Conservation (phyloP, 2,113 vertebrate genomes). For the Saccopteryx bilineata region DNA sequence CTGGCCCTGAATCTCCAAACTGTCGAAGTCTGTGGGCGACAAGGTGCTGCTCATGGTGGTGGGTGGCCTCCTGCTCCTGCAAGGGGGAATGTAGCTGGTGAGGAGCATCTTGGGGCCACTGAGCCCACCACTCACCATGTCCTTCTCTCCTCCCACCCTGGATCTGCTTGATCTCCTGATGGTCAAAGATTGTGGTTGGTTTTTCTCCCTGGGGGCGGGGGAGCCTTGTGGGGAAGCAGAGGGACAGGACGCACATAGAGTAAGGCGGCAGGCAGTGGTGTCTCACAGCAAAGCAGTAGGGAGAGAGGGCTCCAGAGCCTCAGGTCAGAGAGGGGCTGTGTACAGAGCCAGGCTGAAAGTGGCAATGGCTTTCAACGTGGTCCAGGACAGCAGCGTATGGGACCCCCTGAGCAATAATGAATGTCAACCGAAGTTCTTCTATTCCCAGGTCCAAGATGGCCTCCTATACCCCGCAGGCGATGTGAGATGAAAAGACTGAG, state of each 20-base stretch:
- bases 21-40: slow-evolving; percentile 96
- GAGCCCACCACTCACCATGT: background rate
- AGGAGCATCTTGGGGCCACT: background rate
- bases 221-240: background rate
- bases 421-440: background rate
- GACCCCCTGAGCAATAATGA: background rate
- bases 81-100: background rate
- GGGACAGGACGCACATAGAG: background rate
- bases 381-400: background rate
- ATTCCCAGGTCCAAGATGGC: background rate
- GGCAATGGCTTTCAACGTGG: background rate
- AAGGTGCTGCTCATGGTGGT: slow-evolving; percentile 95
- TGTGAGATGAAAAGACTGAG: slow-evolving; percentile 21
- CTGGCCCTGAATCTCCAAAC: slow-evolving; percentile 97
- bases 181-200: background rate
- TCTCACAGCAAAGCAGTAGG: background rate
- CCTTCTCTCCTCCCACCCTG: background rate
- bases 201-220: background rate
- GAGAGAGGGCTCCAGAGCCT: background rate
- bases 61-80: slow-evolving; percentile 86
- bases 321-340: background rate
- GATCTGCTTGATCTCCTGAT: background rate
- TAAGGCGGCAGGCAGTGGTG: background rate
- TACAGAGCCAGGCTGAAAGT: background rate
- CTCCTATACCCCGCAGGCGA: background rate